Evolutionary conservation across 2,888 invertebrate genomes (phyloP).

Genomic region (Pollenia griseotomentosa): DNA sequence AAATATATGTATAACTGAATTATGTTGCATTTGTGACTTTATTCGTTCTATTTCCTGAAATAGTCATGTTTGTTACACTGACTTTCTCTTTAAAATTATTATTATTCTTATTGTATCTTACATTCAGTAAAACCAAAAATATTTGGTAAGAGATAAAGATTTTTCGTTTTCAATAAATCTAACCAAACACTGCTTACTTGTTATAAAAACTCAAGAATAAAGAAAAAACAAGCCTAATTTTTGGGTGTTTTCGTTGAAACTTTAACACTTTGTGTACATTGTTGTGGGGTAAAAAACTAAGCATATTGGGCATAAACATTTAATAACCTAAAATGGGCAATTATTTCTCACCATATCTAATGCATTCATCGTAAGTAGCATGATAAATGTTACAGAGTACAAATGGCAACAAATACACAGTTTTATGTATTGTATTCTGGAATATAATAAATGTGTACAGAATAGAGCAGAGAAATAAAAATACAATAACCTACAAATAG

Average conservation of each 20-base stretch:
- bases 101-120: neutral
- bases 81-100: slow-evolving; percentile 30
- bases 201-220: too few species aligned
- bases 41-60: slow-evolving; percentile 32
- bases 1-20: slow-evolving; percentile 48
- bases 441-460: neutral
- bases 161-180: neutral
- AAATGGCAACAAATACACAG: slow-evolving; percentile 17
- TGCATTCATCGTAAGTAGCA: slow-evolving; percentile 37
- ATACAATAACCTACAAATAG: slow-evolving; percentile 61
- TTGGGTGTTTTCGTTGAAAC: too few species aligned
- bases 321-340: neutral
- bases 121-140: neutral
- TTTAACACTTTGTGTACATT: too few species aligned
- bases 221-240: too few species aligned
- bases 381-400: slow-evolving; percentile 53
- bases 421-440: neutral
- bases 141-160: neutral
- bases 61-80: slow-evolving; percentile 4
- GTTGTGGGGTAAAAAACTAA: neutral
- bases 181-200: too few species aligned
- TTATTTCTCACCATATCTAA: slow-evolving; percentile 42
- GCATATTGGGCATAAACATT: neutral
- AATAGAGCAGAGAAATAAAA: slow-evolving; percentile 10
- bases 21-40: slow-evolving; percentile 57